Evolutionary conservation across 30 jellyfish, hydroid and myxozoan genomes (phyloP).

Genomic region (Sanderia malayensis): DNA sequence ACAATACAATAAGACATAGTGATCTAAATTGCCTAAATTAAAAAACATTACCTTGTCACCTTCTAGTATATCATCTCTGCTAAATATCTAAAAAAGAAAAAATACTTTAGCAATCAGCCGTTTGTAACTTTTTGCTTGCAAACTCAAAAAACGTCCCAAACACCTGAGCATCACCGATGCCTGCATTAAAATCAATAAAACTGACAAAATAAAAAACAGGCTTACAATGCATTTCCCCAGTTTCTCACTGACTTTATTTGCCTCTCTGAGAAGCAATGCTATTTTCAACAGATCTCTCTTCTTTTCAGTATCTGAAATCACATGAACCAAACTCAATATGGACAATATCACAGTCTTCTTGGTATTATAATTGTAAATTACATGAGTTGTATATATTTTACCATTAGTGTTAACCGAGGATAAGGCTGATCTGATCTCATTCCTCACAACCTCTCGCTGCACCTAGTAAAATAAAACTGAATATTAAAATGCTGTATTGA

Average conservation of each 20-base stretch:
- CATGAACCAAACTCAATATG: too few species aligned
- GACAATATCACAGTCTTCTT: too few species aligned
- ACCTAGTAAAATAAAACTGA: not conserved
- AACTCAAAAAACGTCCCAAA: too few species aligned
- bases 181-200: too few species aligned
- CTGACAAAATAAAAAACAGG: too few species aligned
- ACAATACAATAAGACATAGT: too few species aligned
- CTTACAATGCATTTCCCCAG: slow-evolving; percentile 70
- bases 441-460: slow-evolving; percentile 32
- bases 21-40: too few species aligned
- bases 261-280: slow-evolving; percentile 84
- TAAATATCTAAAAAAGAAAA: slow-evolving; percentile 47
- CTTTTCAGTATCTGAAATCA: slow-evolving; percentile 9
- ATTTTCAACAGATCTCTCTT: slow-evolving; percentile 69
- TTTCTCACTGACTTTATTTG: slow-evolving; percentile 77
- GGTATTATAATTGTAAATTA: too few species aligned
- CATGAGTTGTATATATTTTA: too few species aligned
- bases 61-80: slow-evolving; percentile 74
- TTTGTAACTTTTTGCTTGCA: too few species aligned
- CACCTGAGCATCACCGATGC: too few species aligned
- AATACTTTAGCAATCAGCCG: not conserved
- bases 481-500: too few species aligned
- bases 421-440: slow-evolving; percentile 50
- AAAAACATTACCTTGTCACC: slow-evolving; percentile 58
- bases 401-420: slow-evolving; percentile 23